Evolutionary conservation across 2,888 invertebrate genomes (phyloP).

Genomic region (Chalcosyrphus nemorum): DNA sequence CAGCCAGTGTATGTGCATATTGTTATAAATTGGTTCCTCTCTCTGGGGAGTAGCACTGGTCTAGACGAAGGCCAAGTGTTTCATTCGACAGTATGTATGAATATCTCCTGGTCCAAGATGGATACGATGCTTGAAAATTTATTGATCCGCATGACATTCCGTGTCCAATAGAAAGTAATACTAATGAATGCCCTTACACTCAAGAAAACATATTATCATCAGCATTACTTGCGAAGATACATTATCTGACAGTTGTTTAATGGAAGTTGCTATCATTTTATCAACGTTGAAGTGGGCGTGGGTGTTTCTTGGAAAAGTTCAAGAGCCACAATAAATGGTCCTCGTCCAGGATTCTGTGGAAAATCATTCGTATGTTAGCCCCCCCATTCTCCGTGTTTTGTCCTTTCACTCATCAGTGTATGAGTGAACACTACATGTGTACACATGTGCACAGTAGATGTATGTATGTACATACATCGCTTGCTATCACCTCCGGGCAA

Average conservation of each 20-base stretch:
- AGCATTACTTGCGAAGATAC: constrained; percentile 26
- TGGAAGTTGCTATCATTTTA: constrained; percentile 41
- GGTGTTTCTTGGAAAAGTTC: constrained; percentile 49
- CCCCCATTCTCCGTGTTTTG: not conserved
- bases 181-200: constrained; percentile 14
- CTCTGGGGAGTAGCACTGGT: no score
- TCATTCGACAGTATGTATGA: no score
- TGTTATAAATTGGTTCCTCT: no score
- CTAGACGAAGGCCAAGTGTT: no score
- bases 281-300: constrained; percentile 39
- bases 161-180: constrained; percentile 13
- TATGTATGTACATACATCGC: not conserved
- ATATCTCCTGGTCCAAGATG: no score
- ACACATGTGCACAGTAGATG: not conserved
- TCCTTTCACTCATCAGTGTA: not conserved
- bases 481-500: constrained; percentile 67
- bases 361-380: constrained; percentile 18
- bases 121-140: no score
- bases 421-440: no score
- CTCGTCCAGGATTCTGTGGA: constrained; percentile 39
- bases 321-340: constrained; percentile 48
- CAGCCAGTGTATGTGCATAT: no score
- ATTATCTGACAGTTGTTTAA: constrained; percentile 29
- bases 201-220: constrained; percentile 14
- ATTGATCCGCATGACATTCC: no score